Conservation (phyloP, 2,113 vertebrate genomes). For the Alexandromys fortis region DNA sequence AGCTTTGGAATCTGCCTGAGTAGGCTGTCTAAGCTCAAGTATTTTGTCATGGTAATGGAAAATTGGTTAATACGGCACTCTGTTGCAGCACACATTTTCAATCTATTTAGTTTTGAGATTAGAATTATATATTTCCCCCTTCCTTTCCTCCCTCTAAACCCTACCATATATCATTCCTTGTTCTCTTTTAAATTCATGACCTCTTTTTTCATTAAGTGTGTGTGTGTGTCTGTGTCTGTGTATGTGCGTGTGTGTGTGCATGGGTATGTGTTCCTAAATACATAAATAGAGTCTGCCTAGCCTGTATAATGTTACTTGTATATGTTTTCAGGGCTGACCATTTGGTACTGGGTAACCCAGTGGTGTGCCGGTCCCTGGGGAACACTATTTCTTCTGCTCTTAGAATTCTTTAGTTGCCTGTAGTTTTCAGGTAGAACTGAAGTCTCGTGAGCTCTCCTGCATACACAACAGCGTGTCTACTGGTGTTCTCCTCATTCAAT, state of each 20-base stretch:
- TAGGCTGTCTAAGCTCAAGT: neutral
- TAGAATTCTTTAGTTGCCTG: neutral
- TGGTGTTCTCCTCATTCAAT: neutral
- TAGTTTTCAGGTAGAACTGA: neutral
- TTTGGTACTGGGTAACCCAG: neutral
- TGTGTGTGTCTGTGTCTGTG: neutral
- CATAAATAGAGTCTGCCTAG: neutral
- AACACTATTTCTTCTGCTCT: neutral
- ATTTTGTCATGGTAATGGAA: neutral
- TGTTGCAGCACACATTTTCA: neutral
- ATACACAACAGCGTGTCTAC: neutral
- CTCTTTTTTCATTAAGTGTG: neutral
- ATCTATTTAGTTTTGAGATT: neutral
- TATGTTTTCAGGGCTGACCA: neutral
- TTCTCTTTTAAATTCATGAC: too few species aligned
- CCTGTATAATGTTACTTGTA: neutral
- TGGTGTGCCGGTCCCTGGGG: neutral
- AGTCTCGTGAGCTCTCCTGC: neutral
- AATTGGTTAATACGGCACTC: neutral
- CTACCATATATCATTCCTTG: neutral
- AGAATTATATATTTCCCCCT: neutral
- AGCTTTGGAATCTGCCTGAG: too few species aligned
- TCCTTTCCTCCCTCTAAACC: neutral
- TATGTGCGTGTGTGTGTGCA: neutral
- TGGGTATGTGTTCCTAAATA: neutral